Base-by-base conservation (phyloP, 2,888 invertebrate species). In the Taenaris catops region DNA sequence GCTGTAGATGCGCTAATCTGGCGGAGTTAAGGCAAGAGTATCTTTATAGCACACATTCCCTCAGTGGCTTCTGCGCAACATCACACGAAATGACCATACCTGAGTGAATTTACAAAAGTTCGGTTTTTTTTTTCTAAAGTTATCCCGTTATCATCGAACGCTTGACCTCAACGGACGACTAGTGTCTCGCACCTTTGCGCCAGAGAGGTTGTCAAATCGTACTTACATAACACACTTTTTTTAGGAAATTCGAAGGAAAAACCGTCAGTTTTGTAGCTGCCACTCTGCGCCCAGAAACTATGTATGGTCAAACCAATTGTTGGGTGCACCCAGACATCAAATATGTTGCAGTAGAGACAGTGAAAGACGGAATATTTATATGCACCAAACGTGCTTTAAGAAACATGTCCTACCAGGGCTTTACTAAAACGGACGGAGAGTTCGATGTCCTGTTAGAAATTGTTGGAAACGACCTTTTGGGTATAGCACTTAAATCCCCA, bases 241-340 rank as follows among this genome's bases (percentile, higher is more conserved):
- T 14, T 37, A 92, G 91, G 41, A 42, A 68, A 25, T 72, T 90
- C 45, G 58, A 80, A 47, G 80, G 80, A 26, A 88, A 89, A 62
- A 68, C 88, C 40, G 88, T 97, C n/a, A 96, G 84, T 67, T 87
- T 99, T 41, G 97, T 99, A 5, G 98, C 98, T 8, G 99, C 98
- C 4, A 99, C 99, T 2, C 84, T 99, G n/a, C 90, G 99, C 39
- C 98, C 99, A 1, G 99, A 99, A 86, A 99, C 99, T 1, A 99
- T 99, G 99, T 99, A 98, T 65, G 99, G 99, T 0, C 99, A 99
- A 86, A 99, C 99, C 0, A 99, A 99, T 69, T 99, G 98, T 70
- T 99, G 99, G 98, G 74, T 99, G 2, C 94, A 94, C 61, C 99
- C 99, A 0, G 97, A 98, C 62, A 95, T 99, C 64, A 92, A 91